Evolutionary conservation across 2,797 vertebrate genomes (phyloP).

Genomic region (Paratrypauchen microcephalus): DNA sequence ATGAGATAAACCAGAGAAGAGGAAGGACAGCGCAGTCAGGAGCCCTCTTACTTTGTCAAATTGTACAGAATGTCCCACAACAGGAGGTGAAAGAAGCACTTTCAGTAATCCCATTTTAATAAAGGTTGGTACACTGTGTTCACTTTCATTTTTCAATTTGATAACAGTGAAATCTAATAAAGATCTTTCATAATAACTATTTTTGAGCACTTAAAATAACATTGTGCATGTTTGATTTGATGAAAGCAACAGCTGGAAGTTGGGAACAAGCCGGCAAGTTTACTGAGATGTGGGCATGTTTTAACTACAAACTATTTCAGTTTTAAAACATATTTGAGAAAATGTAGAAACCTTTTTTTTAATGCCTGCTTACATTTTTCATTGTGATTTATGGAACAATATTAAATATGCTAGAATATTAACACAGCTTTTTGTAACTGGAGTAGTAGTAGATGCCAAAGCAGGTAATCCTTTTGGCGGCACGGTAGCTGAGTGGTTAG

Average conservation of each 20-base stretch:
- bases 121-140: not conserved
- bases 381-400: not conserved
- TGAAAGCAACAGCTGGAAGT: not conserved
- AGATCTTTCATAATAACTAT: not conserved
- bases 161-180: not conserved
- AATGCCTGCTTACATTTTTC: not conserved
- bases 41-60: conserved; percentile 52
- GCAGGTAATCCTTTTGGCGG: no score
- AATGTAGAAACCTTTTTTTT: not conserved
- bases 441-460: no score
- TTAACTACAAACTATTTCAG: not conserved
- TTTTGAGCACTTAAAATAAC: not conserved
- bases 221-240: not conserved
- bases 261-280: not conserved
- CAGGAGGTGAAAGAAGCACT: conserved; percentile 37
- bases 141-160: not conserved
- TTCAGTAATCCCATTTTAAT: conserved; percentile 6
- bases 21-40: conserved; percentile 40
- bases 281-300: not conserved
- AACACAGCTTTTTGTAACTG: no score
- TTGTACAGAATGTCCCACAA: conserved; percentile 39
- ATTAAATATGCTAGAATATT: no score
- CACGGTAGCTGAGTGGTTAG: no score
- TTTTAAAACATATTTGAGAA: not conserved
- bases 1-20: conserved; percentile 72